Evolutionary conservation across 2,113 vertebrate species (phyloP), one percentile per base, ranked within the genome.

Genomic region (Corynorhinus townsendii): DNA sequence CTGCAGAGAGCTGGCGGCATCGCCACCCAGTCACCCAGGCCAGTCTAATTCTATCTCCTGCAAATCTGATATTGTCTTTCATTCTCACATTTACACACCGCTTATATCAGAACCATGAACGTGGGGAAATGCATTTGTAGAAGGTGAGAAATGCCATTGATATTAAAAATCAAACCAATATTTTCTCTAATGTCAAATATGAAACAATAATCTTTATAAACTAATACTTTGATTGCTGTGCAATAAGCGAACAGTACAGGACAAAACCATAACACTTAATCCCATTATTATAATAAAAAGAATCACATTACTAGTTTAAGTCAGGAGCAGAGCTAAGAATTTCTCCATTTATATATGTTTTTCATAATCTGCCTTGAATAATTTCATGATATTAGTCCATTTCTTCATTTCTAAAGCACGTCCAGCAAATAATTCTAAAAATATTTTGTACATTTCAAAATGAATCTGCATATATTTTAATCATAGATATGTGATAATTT

Each of bases 341-440:
- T 35, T 89, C 10, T 72, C 40, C 20, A 49, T 85, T 69, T 91
- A 66, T 54, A 33, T 33, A 47, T 2, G 43, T 76, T 45, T 16
- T 91, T 89, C 38, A 43, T 81, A 76, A 77, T 26, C 30, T 76
- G 38, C 35, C 15, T 73, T 82, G 73, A 91, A 52, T 73, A 75
- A 45, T 92, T 87, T 66, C 28, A 82, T 11, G 45, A 2, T n/a
- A 40, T 33, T 83, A n/a, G 59, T 24, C 1, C 3, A 59, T 71
- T 81, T 94, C 62, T 90, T 30, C 47, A 45, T 84, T 89, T 94
- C 66, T 72, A 84, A 95, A 84, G 28, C 54, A 38, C 59, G 28
- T 22, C 76, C 62, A 79, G 56, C 2, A 93, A 73, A 79, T 77
- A 87, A 49, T 92, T 91, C 49, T 89, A 59, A 91, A 8, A 73